phyloP scores from a whole-genome alignment of 2,797 vertebrate genomes.

The Sebastes iracundus region DNA sequence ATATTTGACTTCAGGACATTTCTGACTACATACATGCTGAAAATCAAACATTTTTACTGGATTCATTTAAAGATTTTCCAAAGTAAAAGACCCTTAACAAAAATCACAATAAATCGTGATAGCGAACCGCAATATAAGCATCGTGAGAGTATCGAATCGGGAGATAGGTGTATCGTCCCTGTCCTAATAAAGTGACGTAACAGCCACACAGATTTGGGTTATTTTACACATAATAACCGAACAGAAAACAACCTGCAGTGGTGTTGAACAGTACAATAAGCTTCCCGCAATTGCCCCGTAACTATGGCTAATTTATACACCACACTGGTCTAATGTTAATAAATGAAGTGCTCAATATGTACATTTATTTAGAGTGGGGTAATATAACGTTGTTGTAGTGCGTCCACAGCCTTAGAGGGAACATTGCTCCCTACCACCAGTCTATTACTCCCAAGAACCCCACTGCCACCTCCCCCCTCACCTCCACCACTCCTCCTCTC shows the following conservation, averaged over 20 bases:
- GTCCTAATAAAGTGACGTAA: too few species aligned
- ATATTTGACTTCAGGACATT: too few species aligned
- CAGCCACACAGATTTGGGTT: background rate
- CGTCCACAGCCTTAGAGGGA: slow-evolving; percentile 56
- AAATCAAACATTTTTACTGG: too few species aligned
- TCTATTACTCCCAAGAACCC: slow-evolving; percentile 49
- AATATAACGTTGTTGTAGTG: slow-evolving; percentile 24
- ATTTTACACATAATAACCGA: background rate
- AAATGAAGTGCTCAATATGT: background rate
- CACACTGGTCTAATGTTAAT: background rate
- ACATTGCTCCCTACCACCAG: slow-evolving; percentile 53
- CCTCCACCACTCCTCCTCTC: slow-evolving; percentile 41
- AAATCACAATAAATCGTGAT: too few species aligned
- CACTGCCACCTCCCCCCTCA: slow-evolving; percentile 41
- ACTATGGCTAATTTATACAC: background rate
- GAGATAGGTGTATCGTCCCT: too few species aligned
- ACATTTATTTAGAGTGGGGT: background rate
- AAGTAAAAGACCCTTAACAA: too few species aligned
- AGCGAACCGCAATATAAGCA: too few species aligned
- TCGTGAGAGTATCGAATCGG: too few species aligned
- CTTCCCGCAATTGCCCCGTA: background rate
- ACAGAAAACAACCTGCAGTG: background rate
- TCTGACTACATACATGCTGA: too few species aligned
- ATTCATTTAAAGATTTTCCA: too few species aligned
- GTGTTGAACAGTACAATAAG: background rate